Percentiles rank a stretch among this genome's conserved stretches.
Conservation (phyloP, 2,888 invertebrate genomes). For the Luperina testacea region DNA sequence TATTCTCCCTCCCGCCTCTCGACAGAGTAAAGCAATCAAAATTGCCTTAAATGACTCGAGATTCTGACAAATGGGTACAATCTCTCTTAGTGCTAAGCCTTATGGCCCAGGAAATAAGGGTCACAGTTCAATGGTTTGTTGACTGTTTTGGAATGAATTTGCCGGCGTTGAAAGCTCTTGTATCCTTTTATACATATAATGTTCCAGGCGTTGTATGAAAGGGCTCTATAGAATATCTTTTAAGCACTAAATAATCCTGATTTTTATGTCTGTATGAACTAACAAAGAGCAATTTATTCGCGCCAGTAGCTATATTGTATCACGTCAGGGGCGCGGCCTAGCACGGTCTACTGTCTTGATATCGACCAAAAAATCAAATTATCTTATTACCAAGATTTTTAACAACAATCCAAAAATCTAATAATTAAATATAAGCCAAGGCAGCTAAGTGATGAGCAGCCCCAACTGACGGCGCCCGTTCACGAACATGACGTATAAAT, state of each 20-base stretch:
- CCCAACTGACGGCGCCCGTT: too few relatives aligned
- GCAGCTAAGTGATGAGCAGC: too few relatives aligned
- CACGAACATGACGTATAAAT: too few relatives aligned
- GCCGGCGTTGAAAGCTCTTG: not conserved
- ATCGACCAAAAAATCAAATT: not conserved
- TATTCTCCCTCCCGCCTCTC: conserved; percentile 4
- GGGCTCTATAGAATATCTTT: not conserved
- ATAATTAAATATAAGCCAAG: too few relatives aligned
- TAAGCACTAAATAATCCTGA: not conserved
- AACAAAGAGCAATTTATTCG: not conserved
- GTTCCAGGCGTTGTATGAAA: conserved; percentile 4
- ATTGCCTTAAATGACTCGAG: conserved; percentile 54
- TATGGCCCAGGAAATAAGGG: conserved; percentile 16
- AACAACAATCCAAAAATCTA: too few relatives aligned
- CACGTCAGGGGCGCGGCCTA: not conserved
- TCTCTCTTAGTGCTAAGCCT: conserved; percentile 37
- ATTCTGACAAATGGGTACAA: conserved; percentile 56
- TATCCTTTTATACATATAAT: conserved; percentile 6
- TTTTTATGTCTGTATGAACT: not conserved
- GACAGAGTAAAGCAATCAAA: conserved; percentile 52
- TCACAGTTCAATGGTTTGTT: not conserved
- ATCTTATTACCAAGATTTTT: too few relatives aligned
- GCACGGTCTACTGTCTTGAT: not conserved
- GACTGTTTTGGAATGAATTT: not conserved
- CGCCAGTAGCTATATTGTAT: not conserved